Evolutionary conservation across 2,113 vertebrate genomes (phyloP).

Genomic region (Phaethon lepturus): DNA sequence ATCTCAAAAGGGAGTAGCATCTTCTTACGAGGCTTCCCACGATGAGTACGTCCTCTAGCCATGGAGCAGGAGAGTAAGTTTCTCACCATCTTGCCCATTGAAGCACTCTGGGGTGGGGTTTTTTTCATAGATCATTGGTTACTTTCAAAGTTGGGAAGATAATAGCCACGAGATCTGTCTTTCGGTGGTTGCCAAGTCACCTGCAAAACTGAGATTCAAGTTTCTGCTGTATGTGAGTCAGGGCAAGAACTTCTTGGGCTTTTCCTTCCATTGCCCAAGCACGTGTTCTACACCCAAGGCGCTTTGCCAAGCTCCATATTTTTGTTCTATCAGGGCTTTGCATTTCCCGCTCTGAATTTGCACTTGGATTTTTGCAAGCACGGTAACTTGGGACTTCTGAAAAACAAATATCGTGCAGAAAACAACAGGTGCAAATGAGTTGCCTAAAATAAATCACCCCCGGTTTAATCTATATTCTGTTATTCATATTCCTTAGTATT

Average conservation of each 20-base stretch:
- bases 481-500: background rate
- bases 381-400: background rate
- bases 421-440: background rate
- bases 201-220: background rate
- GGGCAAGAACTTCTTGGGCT: background rate
- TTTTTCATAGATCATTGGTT: background rate
- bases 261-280: background rate
- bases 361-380: background rate
- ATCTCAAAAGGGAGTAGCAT: background rate
- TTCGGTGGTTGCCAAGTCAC: background rate
- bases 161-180: rapidly evolving
- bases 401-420: background rate
- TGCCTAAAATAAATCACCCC: background rate
- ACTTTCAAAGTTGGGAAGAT: background rate
- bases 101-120: background rate
- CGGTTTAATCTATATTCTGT: background rate
- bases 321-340: background rate
- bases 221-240: background rate
- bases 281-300: rapidly evolving
- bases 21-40: background rate
- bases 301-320: background rate
- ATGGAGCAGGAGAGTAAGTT: background rate
- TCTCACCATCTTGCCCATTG: background rate
- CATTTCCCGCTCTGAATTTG: background rate
- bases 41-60: background rate